Conservation (phyloP, 1,140 invertebrate genomes). For the Aplysia californica region DNA sequence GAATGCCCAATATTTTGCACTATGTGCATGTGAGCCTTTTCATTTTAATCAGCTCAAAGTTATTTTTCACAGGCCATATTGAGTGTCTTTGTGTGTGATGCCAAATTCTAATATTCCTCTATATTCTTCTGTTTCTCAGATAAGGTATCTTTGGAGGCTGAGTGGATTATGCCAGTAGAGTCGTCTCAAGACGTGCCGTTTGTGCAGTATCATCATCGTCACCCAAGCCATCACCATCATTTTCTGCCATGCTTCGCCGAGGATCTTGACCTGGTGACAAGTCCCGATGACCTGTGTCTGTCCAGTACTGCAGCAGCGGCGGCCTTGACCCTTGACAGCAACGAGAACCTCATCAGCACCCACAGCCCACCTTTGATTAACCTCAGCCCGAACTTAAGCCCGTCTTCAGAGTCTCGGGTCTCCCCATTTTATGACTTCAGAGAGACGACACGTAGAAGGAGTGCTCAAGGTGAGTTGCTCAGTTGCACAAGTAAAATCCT, state of each 20-base stretch:
- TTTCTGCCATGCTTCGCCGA: slow-evolving; percentile 28
- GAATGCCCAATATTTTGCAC: too few relatives aligned
- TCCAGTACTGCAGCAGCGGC: slow-evolving; percentile 10
- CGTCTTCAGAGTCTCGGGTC: slow-evolving; percentile 53
- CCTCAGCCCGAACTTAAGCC: slow-evolving; percentile 65
- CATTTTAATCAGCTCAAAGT: too few relatives aligned
- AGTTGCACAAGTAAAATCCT: too few relatives aligned
- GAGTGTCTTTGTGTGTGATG: too few relatives aligned
- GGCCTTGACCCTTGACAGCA: slow-evolving; percentile 26
- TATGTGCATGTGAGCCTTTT: too few relatives aligned
- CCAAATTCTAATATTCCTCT: too few relatives aligned
- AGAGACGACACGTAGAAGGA: slow-evolving; percentile 57
- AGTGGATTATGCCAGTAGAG: slow-evolving; percentile 32
- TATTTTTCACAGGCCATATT: too few relatives aligned
- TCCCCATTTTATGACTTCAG: slow-evolving; percentile 65
- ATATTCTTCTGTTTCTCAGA: too few relatives aligned
- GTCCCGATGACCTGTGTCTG: slow-evolving; percentile 16
- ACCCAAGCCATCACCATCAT: slow-evolving; percentile 9
- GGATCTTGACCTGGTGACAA: slow-evolving; percentile 15
- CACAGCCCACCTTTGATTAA: slow-evolving; percentile 66
- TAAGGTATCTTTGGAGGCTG: too few relatives aligned
- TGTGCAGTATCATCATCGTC: slow-evolving; percentile 25
- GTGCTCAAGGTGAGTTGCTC: slow-evolving; percentile 57
- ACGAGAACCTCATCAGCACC: slow-evolving; percentile 56
- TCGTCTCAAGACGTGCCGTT: slow-evolving; percentile 11